Evolutionary conservation across 2,113 vertebrate genomes (phyloP).

Genomic region (Apodemus speciosus): DNA sequence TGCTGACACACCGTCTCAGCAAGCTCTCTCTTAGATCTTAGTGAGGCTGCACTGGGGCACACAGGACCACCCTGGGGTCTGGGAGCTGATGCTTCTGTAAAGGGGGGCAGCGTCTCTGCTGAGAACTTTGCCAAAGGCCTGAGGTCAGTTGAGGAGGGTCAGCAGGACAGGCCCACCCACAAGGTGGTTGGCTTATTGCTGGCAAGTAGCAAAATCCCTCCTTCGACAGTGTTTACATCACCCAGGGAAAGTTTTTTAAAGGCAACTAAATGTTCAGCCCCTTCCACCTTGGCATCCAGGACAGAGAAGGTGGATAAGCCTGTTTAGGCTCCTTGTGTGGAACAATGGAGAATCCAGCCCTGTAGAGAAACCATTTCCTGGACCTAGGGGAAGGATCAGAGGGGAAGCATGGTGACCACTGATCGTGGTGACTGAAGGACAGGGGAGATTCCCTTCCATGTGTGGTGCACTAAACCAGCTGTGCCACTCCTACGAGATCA

Average conservation of each 20-base stretch:
- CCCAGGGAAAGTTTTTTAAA: neutral
- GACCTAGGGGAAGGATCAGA: neutral
- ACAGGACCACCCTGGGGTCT: neutral
- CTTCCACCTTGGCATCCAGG: fast-evolving
- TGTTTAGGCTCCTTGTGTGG: neutral
- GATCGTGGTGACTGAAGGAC: neutral
- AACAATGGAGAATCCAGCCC: neutral
- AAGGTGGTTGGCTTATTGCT: neutral
- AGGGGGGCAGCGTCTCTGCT: neutral
- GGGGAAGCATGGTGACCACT: neutral
- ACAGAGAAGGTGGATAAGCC: neutral
- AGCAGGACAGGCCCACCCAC: fast-evolving
- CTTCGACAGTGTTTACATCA: fast-evolving
- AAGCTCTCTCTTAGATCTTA: constrained; percentile 31
- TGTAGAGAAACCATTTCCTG: neutral
- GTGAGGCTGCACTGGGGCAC: neutral
- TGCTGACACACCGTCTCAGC: neutral
- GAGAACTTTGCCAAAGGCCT: neutral
- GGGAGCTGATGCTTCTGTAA: neutral
- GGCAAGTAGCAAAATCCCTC: too few species aligned
- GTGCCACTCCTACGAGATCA: neutral
- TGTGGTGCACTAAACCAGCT: neutral
- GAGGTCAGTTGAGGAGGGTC: neutral
- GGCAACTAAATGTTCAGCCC: fast-evolving
- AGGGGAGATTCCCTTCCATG: neutral